phyloP scores from a whole-genome alignment of 2,888 invertebrate species.

The Galeruca laticollis region DNA sequence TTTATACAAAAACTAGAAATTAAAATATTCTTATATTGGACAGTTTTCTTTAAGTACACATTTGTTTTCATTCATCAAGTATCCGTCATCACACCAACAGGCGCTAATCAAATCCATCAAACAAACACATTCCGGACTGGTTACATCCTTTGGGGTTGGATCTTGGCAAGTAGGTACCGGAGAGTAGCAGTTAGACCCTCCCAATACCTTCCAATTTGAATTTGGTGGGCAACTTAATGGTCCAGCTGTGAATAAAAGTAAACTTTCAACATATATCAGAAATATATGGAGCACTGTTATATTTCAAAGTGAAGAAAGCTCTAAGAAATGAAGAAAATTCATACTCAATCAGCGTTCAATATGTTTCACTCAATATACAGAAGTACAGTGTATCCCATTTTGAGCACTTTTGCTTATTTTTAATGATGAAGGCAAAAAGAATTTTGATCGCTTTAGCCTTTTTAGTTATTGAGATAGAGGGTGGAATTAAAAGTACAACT shows the following conservation, averaged over 20 bases:
- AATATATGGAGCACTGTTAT: no score
- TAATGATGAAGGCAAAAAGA: no score
- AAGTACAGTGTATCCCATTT: no score
- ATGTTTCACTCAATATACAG: no score
- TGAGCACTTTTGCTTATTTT: no score
- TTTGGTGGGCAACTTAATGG: neutral
- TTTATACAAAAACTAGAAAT: neutral
- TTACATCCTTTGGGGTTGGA: neutral
- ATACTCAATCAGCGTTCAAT: no score
- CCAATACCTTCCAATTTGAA: neutral
- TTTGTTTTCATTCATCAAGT: neutral
- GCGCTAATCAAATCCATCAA: neutral
- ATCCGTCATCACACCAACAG: neutral
- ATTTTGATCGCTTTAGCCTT: no score
- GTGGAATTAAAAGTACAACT: no score
- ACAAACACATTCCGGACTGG: neutral
- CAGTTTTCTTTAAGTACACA: neutral
- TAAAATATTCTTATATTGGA: neutral
- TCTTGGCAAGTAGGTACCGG: neutral
- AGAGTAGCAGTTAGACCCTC: neutral
- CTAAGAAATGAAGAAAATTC: no score
- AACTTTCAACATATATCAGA: neutral
- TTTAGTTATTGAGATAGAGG: no score
- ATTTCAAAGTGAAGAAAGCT: no score
- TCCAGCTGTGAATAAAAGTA: neutral